Evolutionary conservation across 92 coral and sea anemone genomes (phyloP), one percentile per base, ranked within the genome.

Genomic region (Phenganax stokvisi): DNA sequence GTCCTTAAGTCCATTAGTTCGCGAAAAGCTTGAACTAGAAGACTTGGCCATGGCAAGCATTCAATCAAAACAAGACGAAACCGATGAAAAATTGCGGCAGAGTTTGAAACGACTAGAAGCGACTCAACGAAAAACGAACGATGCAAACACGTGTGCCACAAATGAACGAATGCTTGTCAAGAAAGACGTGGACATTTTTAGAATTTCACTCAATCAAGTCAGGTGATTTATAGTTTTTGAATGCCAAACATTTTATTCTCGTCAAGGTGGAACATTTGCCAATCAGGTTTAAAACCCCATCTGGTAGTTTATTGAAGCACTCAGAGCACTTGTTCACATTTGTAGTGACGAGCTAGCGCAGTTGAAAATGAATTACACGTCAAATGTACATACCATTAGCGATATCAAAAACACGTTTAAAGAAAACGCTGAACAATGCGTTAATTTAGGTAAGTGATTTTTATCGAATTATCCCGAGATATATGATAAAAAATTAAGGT

Each of bases 21-120:
- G 92, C 58, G 98, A 94, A 74, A 94, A 94, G 80, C 93, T 94
- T n/a, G 98, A 92, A 51, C 75, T 94, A 29, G 98, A 94, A 76
- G 94, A 93, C 8, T 91, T 90, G 58, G 98, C 98, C n/a, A 94
- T 94, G 94, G 89, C 92, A 31, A 91, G 97, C 74, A 94, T 94
- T 64, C 98, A 94, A 37, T 81, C 85, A 52, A 94, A 94, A 85
- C 98, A 94, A 72, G 91, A 94, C 37, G 98, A 94, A 65, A 94
- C 98, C n/a, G 96, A 94, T 81, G 90, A 87, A 31, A 97, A 94
- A 75, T 81, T 94, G 44, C 63, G 63, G 6, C 81, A 88, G 53
- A 94, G 97, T 29, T 84, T 94, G n/a, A 88, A 87, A 47, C 80
- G 98, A 66, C 87, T 94, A 11, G 89, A 88, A 25, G 98, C 98